Evolutionary conservation across 2,113 vertebrate species (phyloP).

Genomic region (Thamnophis sirtalis): DNA sequence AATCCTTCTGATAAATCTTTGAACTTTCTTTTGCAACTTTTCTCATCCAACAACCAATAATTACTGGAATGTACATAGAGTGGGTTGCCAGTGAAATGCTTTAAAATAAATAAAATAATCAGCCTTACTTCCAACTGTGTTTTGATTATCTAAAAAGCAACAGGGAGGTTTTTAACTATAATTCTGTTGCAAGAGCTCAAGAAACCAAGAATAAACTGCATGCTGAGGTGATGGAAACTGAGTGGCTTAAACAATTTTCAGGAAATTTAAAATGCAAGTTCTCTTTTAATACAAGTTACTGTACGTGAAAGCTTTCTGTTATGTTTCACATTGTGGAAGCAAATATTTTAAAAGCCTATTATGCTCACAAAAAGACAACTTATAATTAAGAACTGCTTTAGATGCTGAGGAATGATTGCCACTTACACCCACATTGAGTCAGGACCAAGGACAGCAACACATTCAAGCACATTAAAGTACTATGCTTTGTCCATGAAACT

Average conservation of each 20-base stretch:
- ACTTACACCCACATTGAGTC: not conserved
- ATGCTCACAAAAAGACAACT: not conserved
- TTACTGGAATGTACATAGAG: constrained; percentile 11
- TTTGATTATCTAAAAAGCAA: constrained; percentile 65
- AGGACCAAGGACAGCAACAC: not conserved
- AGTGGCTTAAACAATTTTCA: constrained; percentile 54
- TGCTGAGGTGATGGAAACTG: constrained; percentile 57
- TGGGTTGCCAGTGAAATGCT: constrained; percentile 45
- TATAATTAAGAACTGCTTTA: constrained; percentile 17
- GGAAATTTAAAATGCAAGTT: constrained; percentile 43
- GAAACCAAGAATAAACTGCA: constrained; percentile 57
- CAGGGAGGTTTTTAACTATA: constrained; percentile 60
- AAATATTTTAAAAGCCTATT: constrained; percentile 3
- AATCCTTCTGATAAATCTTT: constrained; percentile 57
- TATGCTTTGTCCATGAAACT: not conserved
- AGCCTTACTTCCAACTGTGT: constrained; percentile 57
- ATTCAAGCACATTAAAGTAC: too few relatives aligned
- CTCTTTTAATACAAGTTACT: constrained; percentile 31
- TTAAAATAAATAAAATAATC: constrained; percentile 59
- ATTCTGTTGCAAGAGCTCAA: constrained; percentile 51
- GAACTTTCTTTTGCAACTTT: constrained; percentile 38
- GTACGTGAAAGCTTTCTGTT: constrained; percentile 4
- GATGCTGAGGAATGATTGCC: not conserved
- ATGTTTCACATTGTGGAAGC: constrained; percentile 27
- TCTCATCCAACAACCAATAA: constrained; percentile 16